Base-by-base conservation (phyloP, 2,113 vertebrate genomes). In the Corvus hawaiiensis region DNA sequence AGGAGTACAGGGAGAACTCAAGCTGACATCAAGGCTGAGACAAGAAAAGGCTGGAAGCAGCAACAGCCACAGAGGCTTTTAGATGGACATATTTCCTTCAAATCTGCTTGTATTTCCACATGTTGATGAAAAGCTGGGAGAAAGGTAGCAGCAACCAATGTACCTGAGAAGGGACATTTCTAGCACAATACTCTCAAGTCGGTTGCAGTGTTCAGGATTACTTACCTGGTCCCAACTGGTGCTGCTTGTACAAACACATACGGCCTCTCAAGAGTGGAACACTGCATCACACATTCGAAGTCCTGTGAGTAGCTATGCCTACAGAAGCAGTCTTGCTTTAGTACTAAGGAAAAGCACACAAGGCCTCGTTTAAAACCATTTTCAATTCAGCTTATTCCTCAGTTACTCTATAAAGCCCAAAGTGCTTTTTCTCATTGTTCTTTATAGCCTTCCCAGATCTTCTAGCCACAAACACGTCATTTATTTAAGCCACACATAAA, bases 401-500 rank as follows among this genome's bases (percentile, higher is more conserved):
- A 81, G 75, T 61, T 80, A 74, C 32, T 66, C 48, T 76, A 6
- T 78, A 75, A 95, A 95, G 73, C 41, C 68, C 41, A 41, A 84
- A 92, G 92, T 72, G 56, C 16, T 84, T 94, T 94, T 74, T 32
- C 69, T 90, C 54, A 92, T 78, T 92, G 83, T 86, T 90, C 51
- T 87, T 86, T 89, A 94, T 32, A 81, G 61, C 64, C 83, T 80
- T 84, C 80, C 58, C 56, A 92, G 61, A 84, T 84, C 64, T 88
- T 75, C 49, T 64, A 77, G 68, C 88, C 88, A 81, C 94, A 94
- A 93, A 94, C 85, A 93, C 64, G 78, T 95, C 17, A 78, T 94
- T 96, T 83, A 74, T 61, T 90, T 95, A 92, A 94, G 86, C 76
- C 83, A n/a, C 85, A 62, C 18, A 81, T 94, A 92, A 97, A 96